These are phyloP conservation scores for Pachycephala philippinensis DNA, from an alignment of 2,113 vertebrate genomes.

Conservation along the genomic window DNA sequence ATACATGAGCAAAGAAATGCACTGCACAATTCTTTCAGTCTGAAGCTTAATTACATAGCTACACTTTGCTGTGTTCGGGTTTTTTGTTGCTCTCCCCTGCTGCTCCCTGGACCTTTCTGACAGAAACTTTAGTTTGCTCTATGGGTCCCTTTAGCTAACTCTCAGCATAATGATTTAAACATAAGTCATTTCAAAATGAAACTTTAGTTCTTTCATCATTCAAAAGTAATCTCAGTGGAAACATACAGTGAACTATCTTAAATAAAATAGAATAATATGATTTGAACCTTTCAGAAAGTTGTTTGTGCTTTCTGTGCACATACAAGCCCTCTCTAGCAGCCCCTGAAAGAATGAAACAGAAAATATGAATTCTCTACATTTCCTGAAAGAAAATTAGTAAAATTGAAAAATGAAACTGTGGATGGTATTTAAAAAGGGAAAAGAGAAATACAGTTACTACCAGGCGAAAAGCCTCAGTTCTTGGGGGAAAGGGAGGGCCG, in stretches of 20 bases:
- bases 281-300: neutral
- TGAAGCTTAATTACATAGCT: neutral
- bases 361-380: neutral
- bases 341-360: neutral
- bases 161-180: neutral
- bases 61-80: accelerated
- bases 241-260: neutral
- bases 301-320: neutral
- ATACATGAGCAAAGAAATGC: neutral
- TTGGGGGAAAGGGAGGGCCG: accelerated
- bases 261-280: neutral
- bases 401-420: neutral
- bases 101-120: neutral
- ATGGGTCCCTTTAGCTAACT: neutral
- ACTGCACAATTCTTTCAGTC: neutral
- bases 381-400: neutral
- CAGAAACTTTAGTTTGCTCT: neutral
- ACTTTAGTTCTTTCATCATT: neutral
- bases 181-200: neutral
- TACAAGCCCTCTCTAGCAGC: neutral
- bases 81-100: neutral
- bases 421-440: neutral
- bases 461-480: neutral
- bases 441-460: neutral
- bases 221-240: neutral